Evolutionary conservation across 2,113 vertebrate species (phyloP), one percentile per base, ranked within the genome.

Genomic region (Argyrosomus japonicus): DNA sequence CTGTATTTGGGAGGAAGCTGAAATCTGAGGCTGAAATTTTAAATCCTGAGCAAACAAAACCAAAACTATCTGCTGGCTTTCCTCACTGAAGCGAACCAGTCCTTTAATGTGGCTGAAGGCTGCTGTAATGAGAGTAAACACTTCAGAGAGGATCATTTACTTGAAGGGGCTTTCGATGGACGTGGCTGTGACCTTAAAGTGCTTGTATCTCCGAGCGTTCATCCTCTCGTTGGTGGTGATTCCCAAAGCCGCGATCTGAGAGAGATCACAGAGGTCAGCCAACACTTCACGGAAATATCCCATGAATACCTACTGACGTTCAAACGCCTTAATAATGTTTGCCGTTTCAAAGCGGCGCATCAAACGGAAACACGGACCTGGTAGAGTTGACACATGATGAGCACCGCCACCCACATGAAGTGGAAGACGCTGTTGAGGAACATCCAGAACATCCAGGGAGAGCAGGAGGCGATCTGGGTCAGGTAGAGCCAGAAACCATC

Each of bases 401-500:
- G 95, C 64, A 99, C 97, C 7, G 97, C 97, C 81, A 99, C 98
- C 98, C 98, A 99, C 97, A 99, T 97, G 90, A 99, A 98, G 93
- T 99, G 98, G 94, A 99, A 99, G 76, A 99, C 76, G 86, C 98
- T 99, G 94, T 99, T 99, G 60, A 99, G 93, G 91, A 99, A 99
- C 98, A 99, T 99, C 98, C 98, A 99, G 88, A 99, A 99, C 96
- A 99, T 98, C 98, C 98, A 99, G 0, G 98, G 97, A 2, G 98
- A 99, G 91, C 97, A 99, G 48, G 97, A 97, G 74, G 98, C 98
- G 65, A 99, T 99, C 87, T 99, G 97, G 36, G 98, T 99, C 88
- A 99, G 88, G 0, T 99, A 99, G 15, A 97, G 96, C 98, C 98
- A 99, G 90, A 99, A 97, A 13, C 98, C 98, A 67, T 99, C 98